Evolutionary conservation across 2,113 vertebrate species (phyloP).

Genomic region (Thalassarche chlororhynchos): DNA sequence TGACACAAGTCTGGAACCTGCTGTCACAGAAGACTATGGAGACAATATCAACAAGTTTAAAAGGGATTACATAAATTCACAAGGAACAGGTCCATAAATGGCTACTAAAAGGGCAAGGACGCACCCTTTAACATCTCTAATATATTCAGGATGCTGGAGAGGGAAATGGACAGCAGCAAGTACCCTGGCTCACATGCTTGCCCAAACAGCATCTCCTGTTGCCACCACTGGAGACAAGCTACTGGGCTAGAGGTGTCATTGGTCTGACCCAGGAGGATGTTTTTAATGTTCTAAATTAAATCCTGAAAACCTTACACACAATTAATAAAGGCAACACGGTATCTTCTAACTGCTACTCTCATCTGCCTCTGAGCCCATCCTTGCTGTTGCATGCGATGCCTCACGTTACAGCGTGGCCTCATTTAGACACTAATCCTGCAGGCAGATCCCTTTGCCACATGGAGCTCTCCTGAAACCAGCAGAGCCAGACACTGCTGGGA

Average conservation of each 20-base stretch:
- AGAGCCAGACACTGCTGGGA: neutral
- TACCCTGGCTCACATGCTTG: fast-evolving
- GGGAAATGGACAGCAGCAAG: neutral
- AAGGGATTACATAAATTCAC: neutral
- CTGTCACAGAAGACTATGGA: neutral
- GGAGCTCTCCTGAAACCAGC: neutral
- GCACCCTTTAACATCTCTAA: neutral
- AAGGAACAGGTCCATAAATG: neutral
- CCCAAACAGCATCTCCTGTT: neutral
- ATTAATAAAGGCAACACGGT: neutral
- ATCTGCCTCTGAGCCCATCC: neutral
- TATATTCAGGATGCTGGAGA: neutral
- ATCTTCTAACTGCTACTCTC: neutral
- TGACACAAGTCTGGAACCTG: neutral
- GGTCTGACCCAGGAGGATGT: neutral
- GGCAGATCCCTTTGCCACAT: neutral
- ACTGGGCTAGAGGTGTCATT: neutral
- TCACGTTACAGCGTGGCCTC: neutral
- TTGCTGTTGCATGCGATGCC: neutral
- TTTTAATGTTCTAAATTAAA: neutral
- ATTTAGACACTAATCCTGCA: neutral
- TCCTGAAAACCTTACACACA: neutral
- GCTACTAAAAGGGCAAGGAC: neutral
- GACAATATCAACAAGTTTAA: neutral
- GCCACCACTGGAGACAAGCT: neutral